These are phyloP conservation scores for Stenodema calcarata DNA, from an alignment of 2,888 invertebrate genomes.

Conservation along the genomic window DNA sequence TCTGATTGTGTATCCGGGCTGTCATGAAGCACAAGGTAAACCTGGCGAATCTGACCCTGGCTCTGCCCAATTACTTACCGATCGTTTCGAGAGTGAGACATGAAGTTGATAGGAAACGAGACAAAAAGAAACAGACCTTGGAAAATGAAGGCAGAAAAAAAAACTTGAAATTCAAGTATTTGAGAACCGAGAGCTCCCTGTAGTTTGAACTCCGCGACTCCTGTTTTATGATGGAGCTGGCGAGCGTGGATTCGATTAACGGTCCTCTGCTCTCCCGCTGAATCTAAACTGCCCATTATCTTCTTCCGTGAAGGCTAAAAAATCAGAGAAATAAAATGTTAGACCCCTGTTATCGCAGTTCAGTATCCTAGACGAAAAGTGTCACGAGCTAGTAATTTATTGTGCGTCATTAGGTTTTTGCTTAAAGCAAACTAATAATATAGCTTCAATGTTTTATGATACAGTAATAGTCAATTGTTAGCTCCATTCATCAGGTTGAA, in stretches of 20 bases:
- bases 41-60: neutral
- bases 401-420: neutral
- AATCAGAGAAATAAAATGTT: too few relatives aligned
- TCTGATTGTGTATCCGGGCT: neutral
- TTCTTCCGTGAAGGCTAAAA: neutral
- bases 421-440: neutral
- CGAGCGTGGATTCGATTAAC: constrained; percentile 18
- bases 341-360: neutral
- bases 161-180: neutral
- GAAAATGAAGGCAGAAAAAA: neutral
- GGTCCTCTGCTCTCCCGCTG: neutral
- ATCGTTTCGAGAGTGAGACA: neutral
- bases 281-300: constrained; percentile 7
- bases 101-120: neutral
- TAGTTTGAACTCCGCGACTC: neutral
- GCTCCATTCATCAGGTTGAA: neutral
- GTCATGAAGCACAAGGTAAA: neutral
- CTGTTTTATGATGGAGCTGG: constrained; percentile 15
- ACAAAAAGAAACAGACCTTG: neutral
- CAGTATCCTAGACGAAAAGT: neutral
- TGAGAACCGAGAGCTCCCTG: neutral
- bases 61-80: constrained; percentile 3
- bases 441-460: neutral
- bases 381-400: neutral
- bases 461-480: neutral